Evolutionary conservation across 2,113 vertebrate genomes (phyloP).

Genomic region (Notothenia rossii): DNA sequence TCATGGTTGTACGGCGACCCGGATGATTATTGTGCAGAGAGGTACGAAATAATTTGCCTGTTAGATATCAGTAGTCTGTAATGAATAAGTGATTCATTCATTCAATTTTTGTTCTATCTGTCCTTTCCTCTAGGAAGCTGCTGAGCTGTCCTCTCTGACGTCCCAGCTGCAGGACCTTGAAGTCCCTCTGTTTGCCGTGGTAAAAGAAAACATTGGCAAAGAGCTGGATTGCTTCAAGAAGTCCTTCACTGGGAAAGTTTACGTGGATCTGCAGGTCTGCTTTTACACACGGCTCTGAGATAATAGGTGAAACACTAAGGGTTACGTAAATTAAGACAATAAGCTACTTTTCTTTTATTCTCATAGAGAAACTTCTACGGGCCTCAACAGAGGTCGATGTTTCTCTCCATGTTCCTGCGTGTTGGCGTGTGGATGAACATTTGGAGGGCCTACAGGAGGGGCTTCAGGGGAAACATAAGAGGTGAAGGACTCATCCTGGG

Average conservation of each 20-base stretch:
- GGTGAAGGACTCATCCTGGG: constrained; percentile 92
- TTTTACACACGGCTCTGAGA: neutral
- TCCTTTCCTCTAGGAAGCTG: constrained; percentile 85
- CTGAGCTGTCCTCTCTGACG: constrained; percentile 91
- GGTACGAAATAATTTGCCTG: constrained; percentile 75
- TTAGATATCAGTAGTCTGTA: neutral
- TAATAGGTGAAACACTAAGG: neutral
- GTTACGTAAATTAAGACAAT: constrained; percentile 22
- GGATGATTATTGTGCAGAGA: constrained; percentile 96
- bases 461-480: constrained; percentile 88
- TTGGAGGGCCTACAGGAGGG: constrained; percentile 85
- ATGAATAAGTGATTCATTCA: neutral
- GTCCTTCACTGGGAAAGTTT: constrained; percentile 92
- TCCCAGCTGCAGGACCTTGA: constrained; percentile 88
- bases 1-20: constrained; percentile 91
- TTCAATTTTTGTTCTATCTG: neutral
- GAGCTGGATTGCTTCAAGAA: constrained; percentile 91
- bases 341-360: constrained; percentile 19
- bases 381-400: constrained; percentile 87
- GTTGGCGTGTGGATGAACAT: constrained; percentile 90
- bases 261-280: constrained; percentile 90
- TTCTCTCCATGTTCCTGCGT: constrained; percentile 85
- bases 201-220: constrained; percentile 90
- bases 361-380: constrained; percentile 91
- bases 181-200: constrained; percentile 91